phyloP scores from a whole-genome alignment of 2,113 vertebrate species.

The Alectura lathami region DNA sequence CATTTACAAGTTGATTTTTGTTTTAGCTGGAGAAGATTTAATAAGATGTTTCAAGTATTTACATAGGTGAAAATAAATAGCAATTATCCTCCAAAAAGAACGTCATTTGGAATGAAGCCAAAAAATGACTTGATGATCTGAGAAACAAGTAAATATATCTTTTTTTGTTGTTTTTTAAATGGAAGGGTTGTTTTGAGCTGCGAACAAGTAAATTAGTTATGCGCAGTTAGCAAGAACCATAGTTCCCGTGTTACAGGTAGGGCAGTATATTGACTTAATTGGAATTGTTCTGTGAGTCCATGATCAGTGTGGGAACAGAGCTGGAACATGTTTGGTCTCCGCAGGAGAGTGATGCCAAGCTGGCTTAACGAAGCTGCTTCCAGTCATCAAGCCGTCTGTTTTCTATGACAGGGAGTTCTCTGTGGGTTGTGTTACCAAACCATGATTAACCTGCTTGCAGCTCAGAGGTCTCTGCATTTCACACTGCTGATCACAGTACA shows the following conservation, averaged over 20 bases:
- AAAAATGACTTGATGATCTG: background rate
- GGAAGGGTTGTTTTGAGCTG: background rate
- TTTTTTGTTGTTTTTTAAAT: background rate
- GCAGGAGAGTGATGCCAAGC: background rate
- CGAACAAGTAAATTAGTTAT: background rate
- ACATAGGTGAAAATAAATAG: background rate
- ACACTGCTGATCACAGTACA: background rate
- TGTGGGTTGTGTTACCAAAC: background rate
- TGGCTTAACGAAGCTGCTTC: background rate
- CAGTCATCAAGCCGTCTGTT: fast-evolving
- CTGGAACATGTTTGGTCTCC: background rate
- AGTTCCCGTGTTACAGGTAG: background rate
- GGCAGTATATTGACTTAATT: background rate
- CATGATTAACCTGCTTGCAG: background rate
- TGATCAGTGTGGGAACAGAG: background rate
- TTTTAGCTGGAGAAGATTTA: background rate
- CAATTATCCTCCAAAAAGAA: background rate
- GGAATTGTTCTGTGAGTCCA: background rate
- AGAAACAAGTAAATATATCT: no score
- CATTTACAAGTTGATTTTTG: background rate
- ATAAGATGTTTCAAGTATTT: background rate
- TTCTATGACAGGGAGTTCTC: background rate
- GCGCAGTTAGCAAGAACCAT: background rate
- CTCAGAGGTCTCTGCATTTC: background rate
- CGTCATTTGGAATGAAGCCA: background rate